Conservation (phyloP, 1,140 invertebrate genomes). For the Ruditapes philippinarum region DNA sequence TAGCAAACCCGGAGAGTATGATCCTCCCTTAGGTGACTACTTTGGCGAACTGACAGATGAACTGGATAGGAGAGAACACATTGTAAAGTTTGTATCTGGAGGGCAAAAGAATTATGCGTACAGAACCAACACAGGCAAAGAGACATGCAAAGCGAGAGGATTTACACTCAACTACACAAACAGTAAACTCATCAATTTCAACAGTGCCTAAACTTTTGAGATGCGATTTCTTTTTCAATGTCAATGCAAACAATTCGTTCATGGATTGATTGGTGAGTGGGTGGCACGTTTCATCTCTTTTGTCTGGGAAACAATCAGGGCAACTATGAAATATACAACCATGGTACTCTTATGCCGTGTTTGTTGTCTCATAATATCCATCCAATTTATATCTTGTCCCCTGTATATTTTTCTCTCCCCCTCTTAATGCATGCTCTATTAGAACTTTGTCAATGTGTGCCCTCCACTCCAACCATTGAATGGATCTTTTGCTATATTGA, state of each 20-base stretch:
- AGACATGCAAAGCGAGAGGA: slow-evolving; percentile 65
- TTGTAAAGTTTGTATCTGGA: slow-evolving; percentile 64
- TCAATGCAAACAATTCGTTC: slow-evolving; percentile 56
- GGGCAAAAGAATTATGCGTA: slow-evolving; percentile 73
- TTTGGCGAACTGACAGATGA: slow-evolving; percentile 69
- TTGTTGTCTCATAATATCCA: slow-evolving; percentile 46
- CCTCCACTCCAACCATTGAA: slow-evolving; percentile 49
- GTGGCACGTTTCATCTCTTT: neutral
- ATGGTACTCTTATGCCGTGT: slow-evolving; percentile 70
- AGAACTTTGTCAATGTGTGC: slow-evolving; percentile 29
- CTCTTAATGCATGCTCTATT: slow-evolving; percentile 66
- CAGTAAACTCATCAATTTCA: slow-evolving; percentile 55
- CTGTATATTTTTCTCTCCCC: slow-evolving; percentile 47
- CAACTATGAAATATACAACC: slow-evolving; percentile 77
- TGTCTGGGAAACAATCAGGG: slow-evolving; percentile 67
- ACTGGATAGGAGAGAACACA: slow-evolving; percentile 56
- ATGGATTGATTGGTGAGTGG: slow-evolving; percentile 57
- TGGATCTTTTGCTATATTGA: slow-evolving; percentile 42
- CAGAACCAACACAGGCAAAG: slow-evolving; percentile 46
- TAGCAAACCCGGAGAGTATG: neutral
- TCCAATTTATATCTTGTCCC: slow-evolving; percentile 51
- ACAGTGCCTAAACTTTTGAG: slow-evolving; percentile 33
- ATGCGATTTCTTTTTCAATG: slow-evolving; percentile 37
- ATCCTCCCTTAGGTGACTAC: slow-evolving; percentile 48
- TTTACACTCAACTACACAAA: slow-evolving; percentile 66